Conservation (phyloP, 2,888 invertebrate genomes). For the Pristionchus exspectatus region DNA sequence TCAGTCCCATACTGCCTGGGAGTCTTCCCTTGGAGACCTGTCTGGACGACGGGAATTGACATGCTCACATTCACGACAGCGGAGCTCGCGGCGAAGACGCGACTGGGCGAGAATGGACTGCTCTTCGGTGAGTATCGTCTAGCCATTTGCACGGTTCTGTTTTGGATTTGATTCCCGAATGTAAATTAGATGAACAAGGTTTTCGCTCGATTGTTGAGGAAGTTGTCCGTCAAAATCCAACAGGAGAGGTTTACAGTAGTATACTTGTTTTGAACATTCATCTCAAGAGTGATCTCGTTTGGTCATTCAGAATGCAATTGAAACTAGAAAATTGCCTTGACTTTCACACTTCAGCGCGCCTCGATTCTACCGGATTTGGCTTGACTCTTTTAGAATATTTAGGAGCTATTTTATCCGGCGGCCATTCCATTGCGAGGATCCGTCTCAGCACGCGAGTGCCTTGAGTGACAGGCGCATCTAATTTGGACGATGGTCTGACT, state of each 20-base stretch:
- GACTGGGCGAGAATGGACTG: not conserved
- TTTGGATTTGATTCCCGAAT: too few relatives aligned
- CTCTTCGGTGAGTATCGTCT: not conserved
- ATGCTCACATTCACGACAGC: not conserved
- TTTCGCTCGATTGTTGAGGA: too few relatives aligned
- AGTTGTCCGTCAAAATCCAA: too few relatives aligned
- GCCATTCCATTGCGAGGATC: not conserved
- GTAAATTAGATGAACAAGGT: too few relatives aligned
- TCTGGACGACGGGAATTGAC: too few relatives aligned
- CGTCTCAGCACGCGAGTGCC: not conserved
- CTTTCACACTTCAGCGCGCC: not conserved
- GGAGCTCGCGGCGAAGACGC: not conserved
- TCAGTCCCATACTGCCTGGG: not conserved
- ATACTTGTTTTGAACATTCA: too few relatives aligned
- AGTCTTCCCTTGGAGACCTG: too few relatives aligned
- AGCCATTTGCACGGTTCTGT: not conserved
- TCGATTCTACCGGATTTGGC: not conserved
- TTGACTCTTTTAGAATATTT: not conserved
- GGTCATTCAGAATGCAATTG: too few relatives aligned
- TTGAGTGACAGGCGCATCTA: conserved; percentile 8
- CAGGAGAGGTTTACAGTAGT: too few relatives aligned
- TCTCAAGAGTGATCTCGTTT: not conserved
- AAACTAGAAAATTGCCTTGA: too few relatives aligned
- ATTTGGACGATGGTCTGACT: not conserved
- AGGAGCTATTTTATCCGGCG: not conserved